These are phyloP conservation scores for Sphyrna mokarran DNA, from an alignment of 2,113 vertebrate species.

Conservation along the genomic window DNA sequence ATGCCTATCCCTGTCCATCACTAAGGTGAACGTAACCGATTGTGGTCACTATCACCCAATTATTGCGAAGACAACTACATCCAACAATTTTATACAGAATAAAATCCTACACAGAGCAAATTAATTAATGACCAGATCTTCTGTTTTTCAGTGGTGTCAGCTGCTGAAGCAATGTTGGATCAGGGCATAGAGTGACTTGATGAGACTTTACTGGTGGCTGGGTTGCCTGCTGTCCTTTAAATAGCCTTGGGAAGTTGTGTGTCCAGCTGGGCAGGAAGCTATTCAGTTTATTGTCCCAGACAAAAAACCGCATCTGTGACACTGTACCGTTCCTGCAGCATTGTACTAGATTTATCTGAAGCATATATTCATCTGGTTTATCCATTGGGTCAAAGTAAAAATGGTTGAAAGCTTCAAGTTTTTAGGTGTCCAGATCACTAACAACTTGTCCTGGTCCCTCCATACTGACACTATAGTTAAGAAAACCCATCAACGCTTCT, in stretches of 20 bases:
- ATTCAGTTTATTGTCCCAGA: not conserved
- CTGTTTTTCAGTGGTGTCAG: not conserved
- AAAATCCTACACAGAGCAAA: not conserved
- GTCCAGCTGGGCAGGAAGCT: no score
- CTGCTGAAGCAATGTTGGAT: not conserved
- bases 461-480: no score
- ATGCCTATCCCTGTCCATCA: no score
- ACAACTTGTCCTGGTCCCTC: no score
- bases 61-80: not conserved
- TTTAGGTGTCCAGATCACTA: no score
- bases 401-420: no score
- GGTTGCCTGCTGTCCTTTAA: not conserved
- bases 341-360: not conserved
- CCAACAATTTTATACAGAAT: not conserved
- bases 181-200: no score
- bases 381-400: no score
- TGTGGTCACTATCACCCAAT: no score
- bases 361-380: not conserved
- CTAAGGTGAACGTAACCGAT: no score
- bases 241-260: no score
- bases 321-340: not conserved
- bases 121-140: not conserved
- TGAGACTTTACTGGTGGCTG: not conserved
- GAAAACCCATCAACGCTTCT: no score
- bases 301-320: not conserved